Percentiles rank a stretch among this genome's conserved stretches.
Evolutionary conservation across 2,797 vertebrate genomes (phyloP).

Genomic region (Pseudochaenichthys georgianus): DNA sequence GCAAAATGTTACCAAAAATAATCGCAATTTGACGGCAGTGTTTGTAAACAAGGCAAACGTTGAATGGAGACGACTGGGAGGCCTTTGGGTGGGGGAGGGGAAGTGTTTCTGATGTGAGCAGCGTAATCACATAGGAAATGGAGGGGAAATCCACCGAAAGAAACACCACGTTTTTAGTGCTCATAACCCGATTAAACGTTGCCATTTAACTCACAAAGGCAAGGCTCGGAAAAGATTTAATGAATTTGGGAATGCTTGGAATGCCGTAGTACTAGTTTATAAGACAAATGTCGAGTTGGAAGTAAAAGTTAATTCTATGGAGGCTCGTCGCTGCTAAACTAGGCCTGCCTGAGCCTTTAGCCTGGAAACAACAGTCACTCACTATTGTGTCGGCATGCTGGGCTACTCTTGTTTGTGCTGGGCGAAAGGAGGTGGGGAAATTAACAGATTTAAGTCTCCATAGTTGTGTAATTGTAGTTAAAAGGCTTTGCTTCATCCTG

Average conservation of each 20-base stretch:
- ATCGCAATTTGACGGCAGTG: neutral
- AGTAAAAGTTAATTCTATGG: constrained; percentile 12
- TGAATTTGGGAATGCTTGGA: neutral
- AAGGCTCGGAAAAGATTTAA: too few species aligned
- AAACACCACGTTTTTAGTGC: neutral
- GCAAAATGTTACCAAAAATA: neutral
- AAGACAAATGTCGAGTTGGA: neutral
- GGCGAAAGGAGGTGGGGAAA: neutral
- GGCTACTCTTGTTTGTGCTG: constrained; percentile 38
- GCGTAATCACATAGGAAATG: constrained; percentile 19
- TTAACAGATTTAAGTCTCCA: constrained; percentile 19
- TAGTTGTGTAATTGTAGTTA: constrained; percentile 26
- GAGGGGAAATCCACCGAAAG: constrained; percentile 31
- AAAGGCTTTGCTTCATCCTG: neutral
- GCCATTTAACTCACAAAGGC: neutral
- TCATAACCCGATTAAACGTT: neutral
- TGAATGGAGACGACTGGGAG: constrained; percentile 26
- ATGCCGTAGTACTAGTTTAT: neutral
- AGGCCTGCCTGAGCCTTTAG: constrained; percentile 52
- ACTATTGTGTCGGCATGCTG: constrained; percentile 55
- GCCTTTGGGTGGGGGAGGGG: constrained; percentile 56
- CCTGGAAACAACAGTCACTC: constrained; percentile 29
- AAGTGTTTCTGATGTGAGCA: constrained; percentile 39
- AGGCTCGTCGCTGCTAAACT: constrained; percentile 35
- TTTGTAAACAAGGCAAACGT: constrained; percentile 82